These are phyloP conservation scores for Therioaphis trifolii DNA, from an alignment of 2,888 invertebrate species.

Conservation along the genomic window DNA sequence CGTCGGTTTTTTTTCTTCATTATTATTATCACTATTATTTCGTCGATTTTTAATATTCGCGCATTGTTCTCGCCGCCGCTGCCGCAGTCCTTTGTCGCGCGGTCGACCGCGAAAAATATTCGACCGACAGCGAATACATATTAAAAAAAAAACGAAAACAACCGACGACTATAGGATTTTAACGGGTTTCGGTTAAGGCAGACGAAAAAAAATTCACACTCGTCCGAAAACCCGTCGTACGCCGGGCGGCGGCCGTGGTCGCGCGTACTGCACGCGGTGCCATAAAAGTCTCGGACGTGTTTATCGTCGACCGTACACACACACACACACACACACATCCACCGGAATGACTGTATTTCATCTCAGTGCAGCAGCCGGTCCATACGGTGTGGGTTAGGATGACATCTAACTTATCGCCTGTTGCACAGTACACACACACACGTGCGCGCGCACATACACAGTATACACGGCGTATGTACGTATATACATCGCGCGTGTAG, in stretches of 20 bases:
- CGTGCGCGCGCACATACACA: too few species aligned
- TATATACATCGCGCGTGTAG: not conserved
- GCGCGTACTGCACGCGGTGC: not conserved
- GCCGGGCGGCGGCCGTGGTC: not conserved
- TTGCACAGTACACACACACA: too few species aligned
- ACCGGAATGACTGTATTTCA: not conserved
- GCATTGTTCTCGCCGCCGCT: slow-evolving; percentile 32
- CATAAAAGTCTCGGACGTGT: slow-evolving; percentile 41
- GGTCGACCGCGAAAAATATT: slow-evolving; percentile 30
- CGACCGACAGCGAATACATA: not conserved
- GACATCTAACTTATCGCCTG: not conserved
- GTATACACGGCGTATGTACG: too few species aligned
- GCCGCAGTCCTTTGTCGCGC: slow-evolving; percentile 31
- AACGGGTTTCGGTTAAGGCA: slow-evolving; percentile 22
- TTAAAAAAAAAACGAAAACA: not conserved
- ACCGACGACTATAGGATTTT: slow-evolving; percentile 19
- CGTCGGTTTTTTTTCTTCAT: not conserved
- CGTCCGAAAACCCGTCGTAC: slow-evolving; percentile 26
- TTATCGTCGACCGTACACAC: slow-evolving; percentile 1
- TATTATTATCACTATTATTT: too few species aligned
- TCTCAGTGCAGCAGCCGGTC: not conserved
- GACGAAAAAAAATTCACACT: slow-evolving; percentile 40
- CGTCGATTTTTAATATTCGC: slow-evolving; percentile 44
- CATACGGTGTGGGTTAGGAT: not conserved
- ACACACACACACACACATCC: too few species aligned